phyloP scores from a whole-genome alignment of 1,140 invertebrate genomes.

The Linepithema humile region DNA sequence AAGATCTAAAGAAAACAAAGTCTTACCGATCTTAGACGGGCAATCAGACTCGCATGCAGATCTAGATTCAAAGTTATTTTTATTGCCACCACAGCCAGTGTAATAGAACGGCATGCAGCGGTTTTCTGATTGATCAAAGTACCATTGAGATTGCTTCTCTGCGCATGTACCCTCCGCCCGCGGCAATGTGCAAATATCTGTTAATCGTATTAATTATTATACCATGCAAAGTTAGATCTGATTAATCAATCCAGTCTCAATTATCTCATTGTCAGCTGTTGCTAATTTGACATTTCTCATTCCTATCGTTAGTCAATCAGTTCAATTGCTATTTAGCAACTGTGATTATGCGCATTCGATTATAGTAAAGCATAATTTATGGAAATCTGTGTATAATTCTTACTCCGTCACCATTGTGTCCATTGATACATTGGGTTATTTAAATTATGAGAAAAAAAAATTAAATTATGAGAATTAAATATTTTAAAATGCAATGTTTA shows the following conservation, averaged over 20 bases:
- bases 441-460: neutral
- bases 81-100: slow-evolving; percentile 95
- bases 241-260: neutral
- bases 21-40: slow-evolving; percentile 92
- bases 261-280: neutral
- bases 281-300: neutral
- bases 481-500: no score
- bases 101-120: slow-evolving; percentile 98
- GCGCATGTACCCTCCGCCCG: slow-evolving; percentile 92
- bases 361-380: slow-evolving; percentile 19
- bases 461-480: no score
- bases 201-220: slow-evolving; percentile 77
- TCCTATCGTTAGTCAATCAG: neutral
- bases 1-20: neutral
- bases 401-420: neutral
- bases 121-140: slow-evolving; percentile 93
- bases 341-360: neutral
- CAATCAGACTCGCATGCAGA: slow-evolving; percentile 92
- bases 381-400: neutral
- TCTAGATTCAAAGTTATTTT: slow-evolving; percentile 92
- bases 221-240: slow-evolving; percentile 77
- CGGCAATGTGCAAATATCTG: slow-evolving; percentile 92
- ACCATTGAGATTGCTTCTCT: slow-evolving; percentile 92
- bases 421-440: neutral
- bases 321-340: neutral